These are phyloP conservation scores for Darevskia mixta DNA, from an alignment of 2,797 vertebrate species.

Conservation along the genomic window DNA sequence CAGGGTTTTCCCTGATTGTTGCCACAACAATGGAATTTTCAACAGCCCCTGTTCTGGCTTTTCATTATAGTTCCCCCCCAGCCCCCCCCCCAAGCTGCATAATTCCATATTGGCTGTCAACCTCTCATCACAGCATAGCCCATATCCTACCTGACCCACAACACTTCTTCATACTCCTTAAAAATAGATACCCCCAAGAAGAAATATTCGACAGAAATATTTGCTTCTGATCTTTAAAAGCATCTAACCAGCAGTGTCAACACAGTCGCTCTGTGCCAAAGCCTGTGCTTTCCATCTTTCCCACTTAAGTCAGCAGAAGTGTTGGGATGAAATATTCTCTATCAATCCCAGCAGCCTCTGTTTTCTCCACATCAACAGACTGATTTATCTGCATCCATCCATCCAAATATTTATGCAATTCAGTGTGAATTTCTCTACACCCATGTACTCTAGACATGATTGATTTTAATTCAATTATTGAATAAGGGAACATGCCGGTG, in stretches of 20 bases:
- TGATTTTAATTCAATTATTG: constrained; percentile 55
- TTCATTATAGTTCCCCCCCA: neutral
- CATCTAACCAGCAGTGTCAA: neutral
- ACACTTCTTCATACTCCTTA: neutral
- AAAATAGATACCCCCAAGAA: neutral
- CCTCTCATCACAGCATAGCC: neutral
- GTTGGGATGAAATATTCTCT: neutral
- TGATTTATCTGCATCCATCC: constrained; percentile 15
- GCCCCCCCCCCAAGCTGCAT: neutral
- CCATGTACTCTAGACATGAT: constrained; percentile 23
- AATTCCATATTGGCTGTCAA: neutral
- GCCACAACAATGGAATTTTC: too few species aligned
- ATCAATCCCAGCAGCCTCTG: neutral
- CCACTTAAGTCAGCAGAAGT: constrained; percentile 20
- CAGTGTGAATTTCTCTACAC: neutral
- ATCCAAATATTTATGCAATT: constrained; percentile 21
- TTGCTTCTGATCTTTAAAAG: neutral
- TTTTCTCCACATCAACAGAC: neutral
- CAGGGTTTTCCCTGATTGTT: too few species aligned
- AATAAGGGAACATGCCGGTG: constrained; percentile 33
- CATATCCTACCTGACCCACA: neutral
- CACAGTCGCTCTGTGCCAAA: neutral
- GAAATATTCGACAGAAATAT: neutral
- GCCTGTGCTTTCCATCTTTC: neutral
- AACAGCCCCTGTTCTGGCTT: neutral